These are phyloP conservation scores for Trematomus loennbergii DNA, from an alignment of 2,113 vertebrate genomes.

Conservation along the genomic window DNA sequence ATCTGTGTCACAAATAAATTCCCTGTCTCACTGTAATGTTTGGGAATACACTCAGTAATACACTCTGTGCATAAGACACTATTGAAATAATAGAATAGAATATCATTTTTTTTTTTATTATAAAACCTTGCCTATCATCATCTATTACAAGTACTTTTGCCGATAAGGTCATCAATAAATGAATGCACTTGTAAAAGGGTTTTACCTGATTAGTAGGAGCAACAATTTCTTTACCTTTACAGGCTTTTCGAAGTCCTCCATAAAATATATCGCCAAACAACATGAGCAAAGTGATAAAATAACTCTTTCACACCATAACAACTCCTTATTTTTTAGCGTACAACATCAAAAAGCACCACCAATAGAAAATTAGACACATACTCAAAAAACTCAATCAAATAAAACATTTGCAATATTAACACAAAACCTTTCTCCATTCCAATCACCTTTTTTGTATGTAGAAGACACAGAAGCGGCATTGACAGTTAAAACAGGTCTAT, in stretches of 20 bases:
- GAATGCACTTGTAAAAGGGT: conserved; percentile 3
- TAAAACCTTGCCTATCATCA: background rate
- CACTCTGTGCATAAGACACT: conserved; percentile 12
- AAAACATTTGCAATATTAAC: conserved; percentile 21
- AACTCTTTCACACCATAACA: background rate
- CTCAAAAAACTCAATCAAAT: conserved; percentile 19
- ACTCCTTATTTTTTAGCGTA: background rate
- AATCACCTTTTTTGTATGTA: background rate
- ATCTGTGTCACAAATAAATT: background rate
- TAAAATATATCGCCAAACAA: background rate
- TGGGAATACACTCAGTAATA: background rate
- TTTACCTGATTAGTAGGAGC: background rate
- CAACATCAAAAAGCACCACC: background rate
- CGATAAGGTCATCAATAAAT: conserved; percentile 9
- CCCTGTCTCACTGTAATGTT: conserved; percentile 6
- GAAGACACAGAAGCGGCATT: conserved; percentile 36
- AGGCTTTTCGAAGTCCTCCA: background rate
- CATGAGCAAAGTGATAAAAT: background rate
- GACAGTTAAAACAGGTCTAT: conserved; percentile 12
- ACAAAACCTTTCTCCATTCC: background rate
- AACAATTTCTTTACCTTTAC: conserved; percentile 3
- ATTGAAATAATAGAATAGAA: background rate
- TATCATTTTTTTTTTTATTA: background rate
- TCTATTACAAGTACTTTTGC: conserved; percentile 1
- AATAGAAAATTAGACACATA: background rate